Evolutionary conservation across 1,140 invertebrate genomes (phyloP), one percentile per base, ranked within the genome.

Genomic region (Anoplolepis gracilipes): DNA sequence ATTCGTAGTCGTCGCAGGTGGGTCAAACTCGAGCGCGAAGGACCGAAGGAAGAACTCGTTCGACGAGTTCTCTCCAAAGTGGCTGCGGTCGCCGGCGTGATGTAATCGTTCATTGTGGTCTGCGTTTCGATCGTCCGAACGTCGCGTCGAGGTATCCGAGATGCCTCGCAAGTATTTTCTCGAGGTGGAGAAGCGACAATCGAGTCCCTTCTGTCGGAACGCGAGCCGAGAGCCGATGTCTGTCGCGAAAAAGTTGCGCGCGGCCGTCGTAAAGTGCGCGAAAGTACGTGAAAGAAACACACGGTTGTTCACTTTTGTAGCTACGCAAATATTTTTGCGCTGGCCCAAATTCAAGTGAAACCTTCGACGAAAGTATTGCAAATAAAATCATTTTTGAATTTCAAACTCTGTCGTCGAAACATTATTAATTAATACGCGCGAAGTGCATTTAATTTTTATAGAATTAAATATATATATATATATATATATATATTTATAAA

Each of bases 31-130:
- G 82, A 76, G 42, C 70, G 61, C 70, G 61, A 42, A 69, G 72
- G 62, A 67, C 33, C 57, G 76, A 69, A 84, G 65, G 78, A 82
- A 82, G 85, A 87, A 88, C 87, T 88, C 79, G 87, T 88, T 62
- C 53, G 75, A 88, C 88, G 85, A 90, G 88, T 88, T 87, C 13
- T 49, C 46, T 49, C 77, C 87, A 87, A 88, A 90, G 85, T 88
- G 85, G 84, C 77, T 88, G 88, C 85, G 87, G 85, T 88, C 78
- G 85, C 39, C 64, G 46, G 61, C 77, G 85, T 88, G 87, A 90
- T 84, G 88, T 88, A 90, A 90, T 90, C 87, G 85, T 90, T 87
- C 85, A 88, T 90, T 87, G 88, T 81, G 85, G 85, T 90, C 87
- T 88, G 72, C 75, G 65, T 87, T 90, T 86, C 88, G 87, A 90